Conservation (phyloP, 1,140 invertebrate species). For the Antheraea mylitta region DNA sequence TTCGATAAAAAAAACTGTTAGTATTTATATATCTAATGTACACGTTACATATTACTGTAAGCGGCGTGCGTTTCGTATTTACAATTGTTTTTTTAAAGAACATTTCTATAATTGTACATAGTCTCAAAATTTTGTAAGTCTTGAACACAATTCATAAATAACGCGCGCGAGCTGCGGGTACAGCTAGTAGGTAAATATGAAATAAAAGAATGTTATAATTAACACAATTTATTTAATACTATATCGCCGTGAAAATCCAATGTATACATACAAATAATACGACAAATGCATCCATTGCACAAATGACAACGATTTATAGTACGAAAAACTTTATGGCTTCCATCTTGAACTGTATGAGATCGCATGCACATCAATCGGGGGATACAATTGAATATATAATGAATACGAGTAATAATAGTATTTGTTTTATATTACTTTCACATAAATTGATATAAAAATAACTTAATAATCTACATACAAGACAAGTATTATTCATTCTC, state of each 20-base stretch:
- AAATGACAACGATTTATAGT: neutral
- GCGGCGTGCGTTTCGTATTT: no score
- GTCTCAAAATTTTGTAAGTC: no score
- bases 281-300: constrained; percentile 41
- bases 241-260: constrained; percentile 43
- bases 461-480: constrained; percentile 43
- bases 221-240: constrained; percentile 71
- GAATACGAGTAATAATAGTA: constrained; percentile 9
- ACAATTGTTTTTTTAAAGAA: no score
- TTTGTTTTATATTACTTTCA: constrained; percentile 43
- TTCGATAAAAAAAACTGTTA: no score
- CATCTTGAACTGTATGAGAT: constrained; percentile 29
- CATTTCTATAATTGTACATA: no score
- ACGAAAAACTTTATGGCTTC: constrained; percentile 16
- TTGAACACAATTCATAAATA: no score
- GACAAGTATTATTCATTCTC: constrained; percentile 18
- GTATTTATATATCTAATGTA: no score
- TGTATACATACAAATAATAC: constrained; percentile 33
- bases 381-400: constrained; percentile 41
- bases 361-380: constrained; percentile 28
- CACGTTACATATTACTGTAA: no score
- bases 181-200: neutral
- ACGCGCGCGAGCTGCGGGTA: no score
- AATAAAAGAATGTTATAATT: constrained; percentile 34
- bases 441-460: constrained; percentile 67